phyloP scores from a whole-genome alignment of 2,797 vertebrate genomes.

The Clarias platycephalus region DNA sequence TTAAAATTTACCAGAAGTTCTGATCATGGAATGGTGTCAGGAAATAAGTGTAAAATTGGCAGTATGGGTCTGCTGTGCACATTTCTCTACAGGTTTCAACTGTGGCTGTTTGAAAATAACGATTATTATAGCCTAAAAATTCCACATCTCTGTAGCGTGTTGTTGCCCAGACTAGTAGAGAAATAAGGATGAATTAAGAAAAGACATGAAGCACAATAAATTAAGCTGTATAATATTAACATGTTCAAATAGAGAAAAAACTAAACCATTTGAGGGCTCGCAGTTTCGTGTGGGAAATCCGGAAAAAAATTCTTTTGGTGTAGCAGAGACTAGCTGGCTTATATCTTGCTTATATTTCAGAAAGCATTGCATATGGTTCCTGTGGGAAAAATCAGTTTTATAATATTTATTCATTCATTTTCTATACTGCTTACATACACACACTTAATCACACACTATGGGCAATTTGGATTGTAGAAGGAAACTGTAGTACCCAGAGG shows the following conservation, averaged over 20 bases:
- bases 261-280: slow-evolving; percentile 50
- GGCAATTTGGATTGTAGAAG: too few species aligned
- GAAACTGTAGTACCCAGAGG: too few species aligned
- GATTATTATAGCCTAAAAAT: slow-evolving; percentile 55
- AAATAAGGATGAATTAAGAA: slow-evolving; percentile 9
- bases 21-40: neutral
- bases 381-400: slow-evolving; percentile 26
- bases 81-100: slow-evolving; percentile 52
- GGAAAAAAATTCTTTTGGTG: slow-evolving; percentile 43
- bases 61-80: slow-evolving; percentile 60
- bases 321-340: neutral
- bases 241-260: neutral
- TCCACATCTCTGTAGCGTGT: slow-evolving; percentile 38
- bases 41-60: slow-evolving; percentile 67
- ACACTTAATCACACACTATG: too few species aligned
- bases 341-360: slow-evolving; percentile 56
- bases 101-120: slow-evolving; percentile 34
- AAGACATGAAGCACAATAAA: neutral
- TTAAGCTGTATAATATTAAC: neutral
- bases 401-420: too few species aligned
- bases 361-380: slow-evolving; percentile 41
- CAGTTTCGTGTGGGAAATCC: slow-evolving; percentile 62
- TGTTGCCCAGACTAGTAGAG: slow-evolving; percentile 58
- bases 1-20: slow-evolving; percentile 8
- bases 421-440: too few species aligned